Evolutionary conservation across 2,797 vertebrate genomes (phyloP), one percentile per base, ranked within the genome.

Genomic region (Poecilia gillii): DNA sequence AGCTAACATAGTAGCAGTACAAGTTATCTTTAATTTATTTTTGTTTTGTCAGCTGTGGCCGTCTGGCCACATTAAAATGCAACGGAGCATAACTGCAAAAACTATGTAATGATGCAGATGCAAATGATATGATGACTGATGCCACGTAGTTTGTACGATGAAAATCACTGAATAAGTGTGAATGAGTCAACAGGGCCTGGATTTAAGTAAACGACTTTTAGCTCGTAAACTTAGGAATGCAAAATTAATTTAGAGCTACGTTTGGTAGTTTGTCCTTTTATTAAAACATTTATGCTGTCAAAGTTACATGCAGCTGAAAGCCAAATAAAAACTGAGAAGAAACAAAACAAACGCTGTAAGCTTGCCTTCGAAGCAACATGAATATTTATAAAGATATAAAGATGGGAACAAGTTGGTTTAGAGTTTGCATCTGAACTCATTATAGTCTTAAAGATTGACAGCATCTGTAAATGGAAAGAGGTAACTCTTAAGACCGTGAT

Each of bases 401-500:
- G 20, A 59, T 25, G 28, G 14, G 62, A 53, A 51, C 62, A 39
- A 68, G 46, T 28, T 5, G 14, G 75, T 70, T 73, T 49, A 51
- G 14, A 28, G 41, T 41, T 18, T 66, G n/a, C 43, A 13, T 74
- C 43, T 74, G 31, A 6, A 59, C 59, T 71, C 53, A 36, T 28
- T 74, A 4, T n/a, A 55, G 73, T 59, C 82, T 85, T 74, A 80
- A 79, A 81, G 41, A 72, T 75, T 47, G 62, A 72, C 31, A 74
- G 53, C 72, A 78, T 83, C 79, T 79, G 76, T 68, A 78, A 87
- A 82, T 68, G 73, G 75, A 84, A 85, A 73, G 72, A 81, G 86
- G 88, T 57, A 81, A 88, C 90, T 86, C 87, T 90, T 82, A 90
- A 90, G 89, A 84, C 89, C 86, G 91, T 91, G 91, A 95, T 94